These are phyloP conservation scores for Sebastes iracundus DNA, from an alignment of 2,797 vertebrate species.

Conservation along the genomic window DNA sequence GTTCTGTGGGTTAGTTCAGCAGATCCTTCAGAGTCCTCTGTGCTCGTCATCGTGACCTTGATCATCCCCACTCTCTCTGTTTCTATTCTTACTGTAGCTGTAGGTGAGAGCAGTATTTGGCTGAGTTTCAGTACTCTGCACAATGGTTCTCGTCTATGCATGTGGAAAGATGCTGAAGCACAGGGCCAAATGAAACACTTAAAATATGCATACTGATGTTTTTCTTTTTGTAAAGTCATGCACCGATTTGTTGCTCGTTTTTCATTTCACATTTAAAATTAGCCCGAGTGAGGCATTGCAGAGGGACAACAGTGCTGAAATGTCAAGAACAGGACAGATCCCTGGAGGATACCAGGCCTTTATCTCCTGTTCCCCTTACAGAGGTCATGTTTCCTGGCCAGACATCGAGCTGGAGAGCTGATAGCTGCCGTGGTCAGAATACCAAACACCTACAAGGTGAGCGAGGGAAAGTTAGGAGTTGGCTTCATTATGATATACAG, in stretches of 20 bases:
- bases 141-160: background rate
- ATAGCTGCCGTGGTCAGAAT: conserved; percentile 47
- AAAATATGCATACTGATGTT: background rate
- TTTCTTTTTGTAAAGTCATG: background rate
- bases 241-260: background rate
- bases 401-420: conserved; percentile 27
- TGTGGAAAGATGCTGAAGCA: background rate
- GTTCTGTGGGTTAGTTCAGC: background rate
- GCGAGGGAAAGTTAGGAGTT: background rate
- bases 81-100: background rate
- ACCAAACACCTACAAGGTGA: conserved; percentile 39
- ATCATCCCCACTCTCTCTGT: background rate
- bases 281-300: background rate
- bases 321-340: background rate
- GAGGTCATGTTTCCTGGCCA: conserved; percentile 61
- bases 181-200: background rate
- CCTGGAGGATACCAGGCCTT: conserved; percentile 8
- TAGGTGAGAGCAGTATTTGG: background rate
- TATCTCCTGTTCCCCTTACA: conserved; percentile 24
- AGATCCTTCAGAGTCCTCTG: background rate
- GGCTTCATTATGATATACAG: background rate
- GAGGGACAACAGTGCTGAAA: background rate
- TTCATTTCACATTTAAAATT: background rate
- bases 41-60: background rate
- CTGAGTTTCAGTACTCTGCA: background rate